Percentiles rank a stretch among this genome's conserved stretches.
phyloP scores from a whole-genome alignment of 1,140 invertebrate genomes.

The Trichonephila inaurata region DNA sequence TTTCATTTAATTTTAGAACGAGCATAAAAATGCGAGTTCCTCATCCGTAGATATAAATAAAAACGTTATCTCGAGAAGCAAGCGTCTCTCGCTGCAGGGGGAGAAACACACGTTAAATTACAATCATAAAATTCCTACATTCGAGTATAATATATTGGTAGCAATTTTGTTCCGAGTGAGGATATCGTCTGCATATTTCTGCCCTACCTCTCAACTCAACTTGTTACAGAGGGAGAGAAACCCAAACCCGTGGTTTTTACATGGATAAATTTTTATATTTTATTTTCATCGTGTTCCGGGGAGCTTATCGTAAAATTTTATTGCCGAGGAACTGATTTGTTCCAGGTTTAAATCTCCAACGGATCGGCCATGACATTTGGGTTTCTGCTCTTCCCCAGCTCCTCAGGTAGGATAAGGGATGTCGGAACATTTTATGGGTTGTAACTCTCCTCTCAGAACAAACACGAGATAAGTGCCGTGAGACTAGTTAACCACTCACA shows the following conservation, averaged over 20 bases:
- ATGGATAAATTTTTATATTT: constrained; percentile 67
- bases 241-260: constrained; percentile 55
- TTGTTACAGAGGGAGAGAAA: constrained; percentile 43
- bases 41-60: constrained; percentile 39
- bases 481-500: not conserved
- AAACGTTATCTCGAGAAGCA: constrained; percentile 40
- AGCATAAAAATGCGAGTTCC: constrained; percentile 48
- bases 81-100: not conserved
- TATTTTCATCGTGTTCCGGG: constrained; percentile 58
- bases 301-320: constrained; percentile 75
- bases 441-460: not conserved
- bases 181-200: constrained; percentile 70
- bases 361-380: constrained; percentile 34
- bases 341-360: constrained; percentile 63
- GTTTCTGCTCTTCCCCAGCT: not conserved
- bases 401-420: constrained; percentile 21
- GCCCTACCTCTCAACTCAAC: constrained; percentile 47
- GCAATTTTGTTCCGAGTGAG: constrained; percentile 53
- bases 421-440: not conserved
- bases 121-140: constrained; percentile 67
- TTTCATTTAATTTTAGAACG: constrained; percentile 72
- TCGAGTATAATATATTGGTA: constrained; percentile 68
- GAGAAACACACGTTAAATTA: constrained; percentile 67
- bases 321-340: constrained; percentile 73
- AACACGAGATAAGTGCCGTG: not conserved